Base-by-base conservation (phyloP, 2,797 vertebrate genomes). In the Pseudochaenichthys georgianus region DNA sequence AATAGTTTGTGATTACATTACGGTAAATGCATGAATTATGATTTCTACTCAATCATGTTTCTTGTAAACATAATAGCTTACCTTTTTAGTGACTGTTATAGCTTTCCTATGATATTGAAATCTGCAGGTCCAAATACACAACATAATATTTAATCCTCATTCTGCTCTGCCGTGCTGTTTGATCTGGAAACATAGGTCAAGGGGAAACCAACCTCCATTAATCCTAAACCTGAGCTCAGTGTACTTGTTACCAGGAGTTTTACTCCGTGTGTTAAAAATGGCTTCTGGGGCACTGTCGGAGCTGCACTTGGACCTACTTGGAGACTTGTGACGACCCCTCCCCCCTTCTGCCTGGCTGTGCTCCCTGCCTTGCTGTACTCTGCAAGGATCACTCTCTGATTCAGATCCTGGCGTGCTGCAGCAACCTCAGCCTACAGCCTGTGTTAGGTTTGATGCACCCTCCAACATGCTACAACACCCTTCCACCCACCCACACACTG, bases 1-100 rank as follows among this genome's bases (percentile, higher is more conserved):
- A 16, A 19, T 58, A 42, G 13, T 70, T 17, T 75, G 12, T 51
- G 61, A 53, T 57, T 64, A 19, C 23, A 60, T 41, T 47, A 9
- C 2, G 31, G 1, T 42, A 51, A 62, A 58, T n/a, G 38, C 13
- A 21, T 45, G 38, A 8, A 3, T 52, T 15, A 38, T 21, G 13
- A 66, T 52, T 45, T 47, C 11, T 15, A 17, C 58, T 42, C 13
- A 61, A 52, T 21, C 2, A 51, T 51, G 23, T 41, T 59, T 28
- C 21, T 55, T 60, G 42, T 13, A 50, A 63, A 73, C n/a, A 45
- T 4, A 38, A 48, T 0, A 9, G 9, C 16, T 50, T 34, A 48
- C 2, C 23, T 34, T 38, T 66, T 9, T 45, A 52, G 5, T 19
- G 43, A 53, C 28, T 38, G 6, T 38, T 21, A 17, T 51, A 50